Evolutionary conservation across 2,113 vertebrate genomes (phyloP).

Genomic region (Abramis brama): DNA sequence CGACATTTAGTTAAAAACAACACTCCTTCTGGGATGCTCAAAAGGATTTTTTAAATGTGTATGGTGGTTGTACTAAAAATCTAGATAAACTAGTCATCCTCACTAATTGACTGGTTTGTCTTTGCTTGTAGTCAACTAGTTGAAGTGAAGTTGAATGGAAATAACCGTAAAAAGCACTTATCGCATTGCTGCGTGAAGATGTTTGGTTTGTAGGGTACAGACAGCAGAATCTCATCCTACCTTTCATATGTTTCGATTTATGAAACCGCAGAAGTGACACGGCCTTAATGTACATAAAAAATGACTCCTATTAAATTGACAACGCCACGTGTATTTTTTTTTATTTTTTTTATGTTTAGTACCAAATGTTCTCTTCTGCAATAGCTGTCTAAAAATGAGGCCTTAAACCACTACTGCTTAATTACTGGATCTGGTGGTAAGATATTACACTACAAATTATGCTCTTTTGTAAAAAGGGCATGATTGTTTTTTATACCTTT

Average conservation of each 20-base stretch:
- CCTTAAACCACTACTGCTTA: constrained; percentile 38
- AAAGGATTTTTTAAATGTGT: not conserved
- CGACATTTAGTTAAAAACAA: not conserved
- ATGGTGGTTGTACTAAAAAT: not conserved
- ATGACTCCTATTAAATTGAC: not conserved
- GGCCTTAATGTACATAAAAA: not conserved
- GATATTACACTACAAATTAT: constrained; percentile 12
- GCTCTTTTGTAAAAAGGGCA: not conserved
- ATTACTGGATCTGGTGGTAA: not conserved
- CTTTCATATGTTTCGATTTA: not conserved
- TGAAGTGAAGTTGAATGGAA: not conserved
- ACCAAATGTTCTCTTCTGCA: constrained; percentile 21
- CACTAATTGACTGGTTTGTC: not conserved
- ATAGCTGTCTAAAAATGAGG: constrained; percentile 16
- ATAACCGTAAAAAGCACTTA: constrained; percentile 26
- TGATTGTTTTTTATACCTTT: not conserved
- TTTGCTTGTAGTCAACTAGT: not conserved
- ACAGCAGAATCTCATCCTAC: not conserved
- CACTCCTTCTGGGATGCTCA: not conserved
- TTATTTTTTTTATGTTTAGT: not conserved
- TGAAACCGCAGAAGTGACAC: not conserved
- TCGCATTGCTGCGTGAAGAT: constrained; percentile 4
- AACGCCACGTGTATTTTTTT: not conserved
- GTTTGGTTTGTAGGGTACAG: constrained; percentile 2
- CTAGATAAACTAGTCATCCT: constrained; percentile 9